A percentile compares a stretch with the other conserved stretches of the same genome.
Evolutionary conservation across 2,113 vertebrate species (phyloP).

Genomic region (Accipiter cooperii): DNA sequence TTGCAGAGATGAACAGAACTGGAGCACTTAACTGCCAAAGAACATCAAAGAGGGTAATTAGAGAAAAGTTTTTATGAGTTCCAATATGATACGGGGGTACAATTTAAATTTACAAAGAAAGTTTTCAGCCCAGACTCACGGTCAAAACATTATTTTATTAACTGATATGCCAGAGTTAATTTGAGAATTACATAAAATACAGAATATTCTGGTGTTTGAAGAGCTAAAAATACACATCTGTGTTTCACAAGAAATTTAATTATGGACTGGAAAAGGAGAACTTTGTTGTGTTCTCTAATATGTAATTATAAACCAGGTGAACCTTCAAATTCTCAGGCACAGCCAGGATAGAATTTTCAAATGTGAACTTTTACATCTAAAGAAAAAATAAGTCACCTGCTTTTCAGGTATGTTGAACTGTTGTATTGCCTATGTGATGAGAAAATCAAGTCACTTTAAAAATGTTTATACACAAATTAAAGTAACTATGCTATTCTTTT

Average conservation of each 20-base stretch:
- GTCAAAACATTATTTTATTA: not conserved
- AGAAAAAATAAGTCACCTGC: not conserved
- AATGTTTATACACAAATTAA: not conserved
- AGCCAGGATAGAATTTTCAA: not conserved
- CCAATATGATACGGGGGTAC: not conserved
- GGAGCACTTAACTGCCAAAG: not conserved
- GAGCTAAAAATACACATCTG: not conserved
- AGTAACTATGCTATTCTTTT: not conserved
- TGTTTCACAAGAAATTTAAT: not conserved
- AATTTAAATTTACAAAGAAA: not conserved
- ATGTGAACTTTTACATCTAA: not conserved
- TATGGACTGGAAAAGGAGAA: not conserved
- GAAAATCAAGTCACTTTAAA: not conserved
- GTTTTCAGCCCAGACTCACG: not conserved
- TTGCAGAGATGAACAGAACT: not conserved
- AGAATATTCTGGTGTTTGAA: not conserved
- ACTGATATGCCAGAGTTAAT: not conserved
- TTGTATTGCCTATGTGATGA: not conserved
- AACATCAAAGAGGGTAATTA: not conserved
- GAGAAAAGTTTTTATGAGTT: not conserved
- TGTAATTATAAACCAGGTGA: not conserved
- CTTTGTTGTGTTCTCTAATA: not conserved
- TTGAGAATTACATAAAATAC: not conserved
- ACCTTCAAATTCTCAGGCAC: not conserved
- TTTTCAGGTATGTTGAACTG: not conserved